Base-by-base conservation (phyloP, 2,113 vertebrate species). In the Falco punctatus region DNA sequence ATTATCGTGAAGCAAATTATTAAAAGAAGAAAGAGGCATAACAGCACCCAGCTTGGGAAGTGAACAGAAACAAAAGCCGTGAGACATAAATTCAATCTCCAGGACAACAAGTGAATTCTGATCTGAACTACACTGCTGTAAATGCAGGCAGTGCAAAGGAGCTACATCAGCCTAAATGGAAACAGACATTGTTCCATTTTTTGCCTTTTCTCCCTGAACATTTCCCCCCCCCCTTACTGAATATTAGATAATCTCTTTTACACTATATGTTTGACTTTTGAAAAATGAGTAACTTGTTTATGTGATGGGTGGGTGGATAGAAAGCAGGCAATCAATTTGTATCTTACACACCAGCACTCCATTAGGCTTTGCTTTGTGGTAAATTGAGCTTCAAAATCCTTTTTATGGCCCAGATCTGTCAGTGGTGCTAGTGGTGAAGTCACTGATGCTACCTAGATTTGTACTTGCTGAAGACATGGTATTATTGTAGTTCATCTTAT, bases 21-120 rank as follows among this genome's bases (percentile, higher is more conserved):
- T 93, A 65, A 86, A 86, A 86, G 78, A 92, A 91, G 69, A 96
- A 87, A 88, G 55, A 81, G 22, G 59, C 46, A 79, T 49, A 95
- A 70, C 38, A 92, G 75, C 35, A 87, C 67, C 55, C 42, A 87
- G 58, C 57, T 80, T 58, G 67, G 62, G 33, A 90, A 81, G 55
- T 48, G 67, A 93, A 79, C 19, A 93, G 58, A 91, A 96, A 93
- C 55, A 90, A 88, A 96, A 95, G 40, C 89, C 78, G 86, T 77
- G 65, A 81, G 93, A 95, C 74, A 96, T 38, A 93, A 95, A 97
- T 62, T 83, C 64, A 81, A n/a, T 65, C 79, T 90, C 58, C 72
- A 67, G 54, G 74, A 88, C 55, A 94, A 83, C 30, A 57, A 81
- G 24, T 17, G 54, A 86, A 93, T 78, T 62, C 72, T 85, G 57